A percentile compares a stretch with the other conserved stretches of the same genome.
Evolutionary conservation across 2,113 vertebrate genomes (phyloP).

Genomic region (Dicentrarchus labrax): DNA sequence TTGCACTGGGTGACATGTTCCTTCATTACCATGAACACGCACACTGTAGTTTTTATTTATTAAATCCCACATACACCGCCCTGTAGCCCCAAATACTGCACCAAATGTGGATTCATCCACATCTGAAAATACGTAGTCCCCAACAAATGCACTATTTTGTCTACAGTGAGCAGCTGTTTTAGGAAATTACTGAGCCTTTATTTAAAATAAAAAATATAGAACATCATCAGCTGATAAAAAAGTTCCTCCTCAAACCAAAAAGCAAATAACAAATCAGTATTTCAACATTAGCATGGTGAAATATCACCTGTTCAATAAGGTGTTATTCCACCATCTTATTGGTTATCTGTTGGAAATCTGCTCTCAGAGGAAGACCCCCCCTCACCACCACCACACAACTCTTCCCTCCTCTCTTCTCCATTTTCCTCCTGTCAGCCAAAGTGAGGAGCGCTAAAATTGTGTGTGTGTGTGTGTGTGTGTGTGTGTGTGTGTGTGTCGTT

Average conservation of each 20-base stretch:
- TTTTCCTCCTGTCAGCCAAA: constrained; percentile 23
- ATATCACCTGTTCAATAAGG: background rate
- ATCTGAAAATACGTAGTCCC: background rate
- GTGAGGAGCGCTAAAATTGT: background rate
- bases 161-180: background rate
- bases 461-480: constrained; percentile 46
- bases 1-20: background rate
- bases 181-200: background rate
- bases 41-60: background rate
- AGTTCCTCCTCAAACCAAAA: background rate
- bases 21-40: background rate
- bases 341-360: background rate
- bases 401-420: background rate
- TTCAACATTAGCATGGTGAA: background rate
- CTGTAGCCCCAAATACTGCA: no score
- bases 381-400: background rate
- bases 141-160: background rate
- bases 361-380: background rate
- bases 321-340: background rate
- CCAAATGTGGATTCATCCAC: background rate
- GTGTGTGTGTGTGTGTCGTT: constrained; percentile 67
- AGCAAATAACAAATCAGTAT: background rate
- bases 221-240: no score
- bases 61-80: no score
- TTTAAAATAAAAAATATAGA: background rate